Conservation (phyloP, 2,113 vertebrate species). For the Pristiophorus japonicus region DNA sequence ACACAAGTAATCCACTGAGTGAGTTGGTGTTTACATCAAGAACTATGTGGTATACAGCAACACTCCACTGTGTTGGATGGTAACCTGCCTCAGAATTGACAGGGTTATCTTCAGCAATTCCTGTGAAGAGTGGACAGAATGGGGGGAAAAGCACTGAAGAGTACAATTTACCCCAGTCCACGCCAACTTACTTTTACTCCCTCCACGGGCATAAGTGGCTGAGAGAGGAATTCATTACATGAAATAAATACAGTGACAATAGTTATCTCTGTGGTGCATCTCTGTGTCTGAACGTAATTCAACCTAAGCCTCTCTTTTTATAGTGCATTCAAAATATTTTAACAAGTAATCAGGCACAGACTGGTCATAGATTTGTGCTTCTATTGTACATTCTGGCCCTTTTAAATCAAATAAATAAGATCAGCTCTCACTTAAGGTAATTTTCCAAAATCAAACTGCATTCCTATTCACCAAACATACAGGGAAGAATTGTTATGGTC, state of each 20-base stretch:
- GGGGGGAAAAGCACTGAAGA: no score
- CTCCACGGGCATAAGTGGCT: neutral
- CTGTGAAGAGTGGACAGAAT: neutral
- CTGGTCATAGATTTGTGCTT: no score
- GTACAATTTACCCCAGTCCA: neutral
- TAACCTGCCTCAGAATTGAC: neutral
- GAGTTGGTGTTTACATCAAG: neutral
- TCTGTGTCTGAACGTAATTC: neutral
- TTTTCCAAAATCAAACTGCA: no score
- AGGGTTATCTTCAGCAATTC: neutral
- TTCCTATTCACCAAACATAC: no score
- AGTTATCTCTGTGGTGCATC: neutral
- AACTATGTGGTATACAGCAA: neutral
- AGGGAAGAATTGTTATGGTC: neutral
- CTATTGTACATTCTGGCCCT: no score
- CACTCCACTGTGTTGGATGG: neutral
- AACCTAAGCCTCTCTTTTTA: neutral
- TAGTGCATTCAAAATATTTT: constrained; percentile 3
- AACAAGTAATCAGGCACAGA: no score
- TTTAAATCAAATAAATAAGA: no score
- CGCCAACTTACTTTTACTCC: neutral
- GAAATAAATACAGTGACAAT: neutral
- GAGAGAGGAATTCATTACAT: neutral
- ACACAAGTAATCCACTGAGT: neutral
- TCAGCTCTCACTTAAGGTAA: no score